These are phyloP conservation scores for Drosophila elegans DNA, from an alignment of 1,140 invertebrate genomes.

Conservation along the genomic window DNA sequence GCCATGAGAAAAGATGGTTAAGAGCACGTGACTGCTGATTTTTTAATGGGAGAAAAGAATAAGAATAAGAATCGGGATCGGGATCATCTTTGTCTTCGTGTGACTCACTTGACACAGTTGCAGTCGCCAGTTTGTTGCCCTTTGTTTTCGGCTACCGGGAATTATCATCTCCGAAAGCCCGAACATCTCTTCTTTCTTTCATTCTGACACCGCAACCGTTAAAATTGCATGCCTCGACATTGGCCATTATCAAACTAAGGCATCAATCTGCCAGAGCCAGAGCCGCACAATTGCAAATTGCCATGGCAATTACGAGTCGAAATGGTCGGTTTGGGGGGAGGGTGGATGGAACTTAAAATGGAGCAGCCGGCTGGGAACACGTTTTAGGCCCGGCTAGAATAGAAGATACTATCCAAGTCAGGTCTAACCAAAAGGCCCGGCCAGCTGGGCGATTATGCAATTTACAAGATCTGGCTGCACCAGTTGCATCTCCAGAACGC, in stretches of 20 bases:
- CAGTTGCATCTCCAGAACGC: conserved; percentile 23
- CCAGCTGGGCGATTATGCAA: conserved; percentile 68
- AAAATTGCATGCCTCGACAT: conserved; percentile 74
- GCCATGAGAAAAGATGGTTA: conserved; percentile 14
- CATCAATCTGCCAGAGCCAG: conserved; percentile 66
- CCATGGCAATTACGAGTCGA: conserved; percentile 60
- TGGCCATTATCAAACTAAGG: conserved; percentile 78
- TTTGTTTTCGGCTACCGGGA: conserved; percentile 33
- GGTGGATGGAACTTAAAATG: conserved; percentile 34
- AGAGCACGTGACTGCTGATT: conserved; percentile 35
- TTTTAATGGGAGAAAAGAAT: conserved; percentile 3
- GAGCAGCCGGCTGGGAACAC: conserved; percentile 60
- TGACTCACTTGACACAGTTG: conserved; percentile 50
- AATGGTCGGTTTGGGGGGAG: background rate
- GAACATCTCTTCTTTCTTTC: conserved; percentile 13
- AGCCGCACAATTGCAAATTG: conserved; percentile 76
- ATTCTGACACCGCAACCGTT: conserved; percentile 64
- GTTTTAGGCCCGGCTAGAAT: conserved; percentile 45
- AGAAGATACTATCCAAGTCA: conserved; percentile 17
- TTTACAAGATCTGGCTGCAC: conserved; percentile 55
- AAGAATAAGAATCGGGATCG: conserved; percentile 1
- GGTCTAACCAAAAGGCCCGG: conserved; percentile 7
- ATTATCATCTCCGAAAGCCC: conserved; percentile 20
- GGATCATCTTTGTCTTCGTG: conserved; percentile 28
- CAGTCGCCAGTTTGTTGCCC: conserved; percentile 46